Conservation (phyloP, 2,888 invertebrate species). For the Thymelicus sylvestris region DNA sequence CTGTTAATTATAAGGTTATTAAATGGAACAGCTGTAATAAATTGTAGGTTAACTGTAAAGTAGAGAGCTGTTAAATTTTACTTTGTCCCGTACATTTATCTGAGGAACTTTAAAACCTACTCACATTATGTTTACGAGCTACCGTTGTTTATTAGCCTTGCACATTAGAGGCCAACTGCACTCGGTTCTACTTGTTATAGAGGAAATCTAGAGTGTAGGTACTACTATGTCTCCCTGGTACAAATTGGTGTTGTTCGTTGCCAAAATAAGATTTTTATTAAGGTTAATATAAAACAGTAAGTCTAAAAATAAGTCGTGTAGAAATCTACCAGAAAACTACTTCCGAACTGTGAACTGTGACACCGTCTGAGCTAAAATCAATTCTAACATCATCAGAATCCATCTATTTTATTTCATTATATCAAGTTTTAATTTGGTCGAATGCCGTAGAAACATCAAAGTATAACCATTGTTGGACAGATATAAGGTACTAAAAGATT, state of each 20-base stretch:
- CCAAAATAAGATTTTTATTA: neutral
- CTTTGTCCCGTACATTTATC: conserved; percentile 1
- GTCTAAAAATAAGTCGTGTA: no score
- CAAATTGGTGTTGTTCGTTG: neutral
- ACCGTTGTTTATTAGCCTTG: neutral
- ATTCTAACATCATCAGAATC: no score
- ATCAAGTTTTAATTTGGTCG: no score
- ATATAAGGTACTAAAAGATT: neutral
- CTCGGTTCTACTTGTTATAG: no score
- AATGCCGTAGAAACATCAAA: neutral
- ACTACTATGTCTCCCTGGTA: no score
- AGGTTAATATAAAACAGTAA: no score
- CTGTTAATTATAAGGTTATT: neutral
- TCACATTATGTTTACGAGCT: neutral
- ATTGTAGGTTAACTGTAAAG: conserved; percentile 1
- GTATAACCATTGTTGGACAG: neutral
- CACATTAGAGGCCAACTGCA: neutral
- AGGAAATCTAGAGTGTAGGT: no score
- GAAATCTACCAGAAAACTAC: no score
- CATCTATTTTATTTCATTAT: no score
- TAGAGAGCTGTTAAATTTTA: conserved; percentile 2
- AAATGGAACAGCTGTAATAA: neutral
- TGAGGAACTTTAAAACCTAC: conserved; percentile 1
- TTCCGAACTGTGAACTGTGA: no score
- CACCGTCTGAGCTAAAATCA: no score